A percentile compares a stretch with the other conserved stretches of the same genome.
phyloP scores from a whole-genome alignment of 2,888 invertebrate species.

The Ophion obscuratus region DNA sequence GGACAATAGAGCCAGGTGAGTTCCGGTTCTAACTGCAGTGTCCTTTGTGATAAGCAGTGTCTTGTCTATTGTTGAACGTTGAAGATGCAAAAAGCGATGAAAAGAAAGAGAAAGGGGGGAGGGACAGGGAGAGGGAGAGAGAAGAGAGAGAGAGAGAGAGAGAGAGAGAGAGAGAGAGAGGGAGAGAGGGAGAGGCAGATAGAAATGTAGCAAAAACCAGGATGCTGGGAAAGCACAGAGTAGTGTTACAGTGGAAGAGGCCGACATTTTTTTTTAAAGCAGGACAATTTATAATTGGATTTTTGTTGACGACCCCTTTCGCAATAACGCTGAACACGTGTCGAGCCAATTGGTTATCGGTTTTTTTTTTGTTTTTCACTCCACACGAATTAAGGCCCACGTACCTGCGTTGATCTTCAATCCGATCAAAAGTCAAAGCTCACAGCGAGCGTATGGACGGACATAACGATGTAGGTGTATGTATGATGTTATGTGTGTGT shows the following conservation, averaged over 20 bases:
- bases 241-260: background rate
- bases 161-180: background rate
- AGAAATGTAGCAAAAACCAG: background rate
- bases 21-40: constrained; percentile 34
- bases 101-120: background rate
- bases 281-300: background rate
- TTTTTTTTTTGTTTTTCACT: background rate
- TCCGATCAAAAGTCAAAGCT: background rate
- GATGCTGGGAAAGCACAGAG: background rate
- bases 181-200: background rate
- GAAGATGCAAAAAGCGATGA: background rate
- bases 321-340: no score
- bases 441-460: background rate
- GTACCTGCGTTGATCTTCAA: background rate
- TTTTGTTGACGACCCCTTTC: background rate
- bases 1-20: constrained; percentile 65
- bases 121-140: background rate
- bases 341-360: no score
- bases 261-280: no score
- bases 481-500: no score
- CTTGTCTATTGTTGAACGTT: constrained; percentile 10
- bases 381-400: background rate
- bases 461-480: background rate
- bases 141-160: background rate
- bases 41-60: constrained; percentile 20